Evolutionary conservation across 1,140 invertebrate species (phyloP).

Genomic region (Ctenoplectra terminalis): DNA sequence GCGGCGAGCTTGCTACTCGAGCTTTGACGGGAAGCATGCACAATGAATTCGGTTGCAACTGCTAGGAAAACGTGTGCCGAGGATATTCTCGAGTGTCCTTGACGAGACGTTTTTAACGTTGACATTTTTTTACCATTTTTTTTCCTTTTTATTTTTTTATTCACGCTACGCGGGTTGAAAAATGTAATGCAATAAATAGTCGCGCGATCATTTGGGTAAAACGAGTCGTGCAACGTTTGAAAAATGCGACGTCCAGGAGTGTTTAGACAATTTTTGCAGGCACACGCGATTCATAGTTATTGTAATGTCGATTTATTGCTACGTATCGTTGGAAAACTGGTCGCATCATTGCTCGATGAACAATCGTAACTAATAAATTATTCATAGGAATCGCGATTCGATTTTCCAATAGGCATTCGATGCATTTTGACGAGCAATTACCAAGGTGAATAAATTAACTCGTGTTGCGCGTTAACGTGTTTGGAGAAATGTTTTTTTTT

Average conservation of each 20-base stretch:
- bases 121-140: background rate
- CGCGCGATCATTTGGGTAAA: background rate
- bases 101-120: too few relatives aligned
- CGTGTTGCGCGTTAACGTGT: too few relatives aligned
- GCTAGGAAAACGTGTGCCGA: background rate
- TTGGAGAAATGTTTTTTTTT: too few relatives aligned
- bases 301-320: too few relatives aligned
- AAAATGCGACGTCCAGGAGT: background rate
- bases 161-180: background rate
- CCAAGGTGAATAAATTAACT: too few relatives aligned
- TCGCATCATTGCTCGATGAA: background rate
- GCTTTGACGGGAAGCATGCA: background rate
- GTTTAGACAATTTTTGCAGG: background rate
- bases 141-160: background rate
- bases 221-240: too few relatives aligned
- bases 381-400: background rate
- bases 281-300: too few relatives aligned
- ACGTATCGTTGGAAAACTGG: background rate
- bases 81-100: background rate
- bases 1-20: background rate
- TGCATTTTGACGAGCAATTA: background rate
- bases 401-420: background rate
- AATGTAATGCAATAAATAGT: background rate
- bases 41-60: background rate
- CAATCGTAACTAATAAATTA: conserved; percentile 1